A percentile compares a stretch with the other conserved stretches of the same genome.
Conservation (phyloP, 2,797 vertebrate genomes). For the Protonibea diacanthus region DNA sequence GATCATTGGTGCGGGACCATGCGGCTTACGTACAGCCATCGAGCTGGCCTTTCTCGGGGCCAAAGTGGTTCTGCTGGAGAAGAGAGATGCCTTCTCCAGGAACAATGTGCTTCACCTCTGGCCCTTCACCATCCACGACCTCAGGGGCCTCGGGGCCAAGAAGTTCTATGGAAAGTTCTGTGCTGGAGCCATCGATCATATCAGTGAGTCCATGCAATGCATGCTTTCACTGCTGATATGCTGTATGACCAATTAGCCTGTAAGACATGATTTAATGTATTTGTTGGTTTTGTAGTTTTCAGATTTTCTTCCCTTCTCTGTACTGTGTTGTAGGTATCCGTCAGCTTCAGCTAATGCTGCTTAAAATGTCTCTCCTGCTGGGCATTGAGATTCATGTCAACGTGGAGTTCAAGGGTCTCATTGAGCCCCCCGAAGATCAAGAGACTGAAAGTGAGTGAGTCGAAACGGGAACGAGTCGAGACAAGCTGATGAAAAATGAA, state of each 20-base stretch:
- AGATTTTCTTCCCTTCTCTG: not conserved
- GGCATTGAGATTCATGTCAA: slow-evolving; percentile 99
- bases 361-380: slow-evolving; percentile 96
- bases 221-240: not conserved
- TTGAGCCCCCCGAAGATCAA: slow-evolving; percentile 96
- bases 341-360: slow-evolving; percentile 96
- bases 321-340: slow-evolving; percentile 91
- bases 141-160: slow-evolving; percentile 96
- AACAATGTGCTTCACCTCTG: slow-evolving; percentile 98
- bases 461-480: not conserved
- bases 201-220: slow-evolving; percentile 88
- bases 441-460: slow-evolving; percentile 92
- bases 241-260: not conserved
- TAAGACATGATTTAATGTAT: not conserved
- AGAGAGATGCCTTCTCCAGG: slow-evolving; percentile 97
- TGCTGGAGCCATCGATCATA: slow-evolving; percentile 98
- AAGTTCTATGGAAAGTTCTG: slow-evolving; percentile 99
- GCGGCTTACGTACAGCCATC: slow-evolving; percentile 96
- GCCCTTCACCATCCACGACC: slow-evolving; percentile 98
- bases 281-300: not conserved
- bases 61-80: slow-evolving; percentile 97
- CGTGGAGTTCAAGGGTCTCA: slow-evolving; percentile 94
- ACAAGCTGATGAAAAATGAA: not conserved
- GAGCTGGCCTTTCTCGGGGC: slow-evolving; percentile 95
- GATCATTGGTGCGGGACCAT: slow-evolving; percentile 98